Conservation (phyloP, 2,797 vertebrate species). For the Macroramphosus scolopax region DNA sequence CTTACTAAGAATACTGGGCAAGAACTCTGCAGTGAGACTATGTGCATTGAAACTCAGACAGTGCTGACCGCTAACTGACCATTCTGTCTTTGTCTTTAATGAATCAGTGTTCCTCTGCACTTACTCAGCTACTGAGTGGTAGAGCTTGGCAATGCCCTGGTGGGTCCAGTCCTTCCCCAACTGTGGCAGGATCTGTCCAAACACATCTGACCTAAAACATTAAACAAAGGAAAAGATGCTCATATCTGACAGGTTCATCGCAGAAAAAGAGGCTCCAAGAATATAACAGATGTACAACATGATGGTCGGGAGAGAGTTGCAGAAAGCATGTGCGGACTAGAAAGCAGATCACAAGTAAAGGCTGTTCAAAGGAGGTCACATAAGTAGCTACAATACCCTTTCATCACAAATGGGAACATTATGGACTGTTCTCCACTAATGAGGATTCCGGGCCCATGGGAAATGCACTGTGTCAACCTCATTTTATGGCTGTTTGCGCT, state of each 20-base stretch:
- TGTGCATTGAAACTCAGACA: conserved; percentile 35
- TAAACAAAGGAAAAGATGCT: conserved; percentile 18
- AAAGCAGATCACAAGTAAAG: conserved; percentile 2
- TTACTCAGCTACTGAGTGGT: conserved; percentile 97
- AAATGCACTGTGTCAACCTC: conserved; percentile 25
- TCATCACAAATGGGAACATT: conserved; percentile 42
- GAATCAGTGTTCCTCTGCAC: conserved; percentile 63
- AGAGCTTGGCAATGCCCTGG: conserved; percentile 97
- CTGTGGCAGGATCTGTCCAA: conserved; percentile 97
- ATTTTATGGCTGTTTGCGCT: conserved; percentile 38
- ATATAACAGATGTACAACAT: conserved; percentile 2
- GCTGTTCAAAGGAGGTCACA: conserved; percentile 32
- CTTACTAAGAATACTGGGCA: too few relatives aligned
- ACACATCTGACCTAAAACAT: conserved; percentile 89
- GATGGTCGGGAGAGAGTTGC: not conserved
- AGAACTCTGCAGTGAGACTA: conserved; percentile 16
- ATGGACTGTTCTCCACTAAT: conserved; percentile 56
- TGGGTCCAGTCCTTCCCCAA: conserved; percentile 99
- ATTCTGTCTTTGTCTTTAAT: conserved; percentile 34
- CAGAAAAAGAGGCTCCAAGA: conserved; percentile 1
- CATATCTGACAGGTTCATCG: conserved; percentile 3
- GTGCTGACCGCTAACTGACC: conserved; percentile 32
- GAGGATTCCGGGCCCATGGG: conserved; percentile 51
- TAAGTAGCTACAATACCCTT: conserved; percentile 18
- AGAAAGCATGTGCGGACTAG: not conserved